Evolutionary conservation across 2,113 vertebrate species (phyloP).

Genomic region (Lamprotornis superbus): DNA sequence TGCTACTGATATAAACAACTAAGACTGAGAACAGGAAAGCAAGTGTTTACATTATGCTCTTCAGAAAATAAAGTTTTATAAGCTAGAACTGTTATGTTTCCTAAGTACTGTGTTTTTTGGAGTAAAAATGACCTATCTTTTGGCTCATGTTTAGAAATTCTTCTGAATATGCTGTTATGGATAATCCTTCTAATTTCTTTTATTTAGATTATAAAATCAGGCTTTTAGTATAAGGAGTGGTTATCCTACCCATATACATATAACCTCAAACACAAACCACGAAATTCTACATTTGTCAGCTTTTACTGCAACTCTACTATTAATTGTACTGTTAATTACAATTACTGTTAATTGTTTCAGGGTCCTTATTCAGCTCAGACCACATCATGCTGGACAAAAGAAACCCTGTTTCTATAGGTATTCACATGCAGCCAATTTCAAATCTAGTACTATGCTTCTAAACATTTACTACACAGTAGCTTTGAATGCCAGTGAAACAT

Average conservation of each 20-base stretch:
- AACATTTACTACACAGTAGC: not conserved
- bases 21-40: not conserved
- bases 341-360: not conserved
- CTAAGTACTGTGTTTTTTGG: not conserved
- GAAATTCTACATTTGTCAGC: not conserved
- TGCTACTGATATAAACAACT: not conserved
- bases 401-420: not conserved
- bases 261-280: not conserved
- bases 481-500: not conserved
- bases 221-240: not conserved
- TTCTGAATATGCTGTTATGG: not conserved
- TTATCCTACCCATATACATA: not conserved
- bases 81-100: not conserved
- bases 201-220: not conserved
- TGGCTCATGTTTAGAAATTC: not conserved
- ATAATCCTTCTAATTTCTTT: not conserved
- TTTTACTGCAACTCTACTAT: not conserved
- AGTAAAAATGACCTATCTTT: not conserved
- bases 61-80: not conserved
- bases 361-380: not conserved
- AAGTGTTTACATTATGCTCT: not conserved
- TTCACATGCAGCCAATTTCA: not conserved
- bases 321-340: not conserved
- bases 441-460: not conserved
- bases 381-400: not conserved